Conservation (phyloP, 2,888 invertebrate species). For the Cephus rjabovi region DNA sequence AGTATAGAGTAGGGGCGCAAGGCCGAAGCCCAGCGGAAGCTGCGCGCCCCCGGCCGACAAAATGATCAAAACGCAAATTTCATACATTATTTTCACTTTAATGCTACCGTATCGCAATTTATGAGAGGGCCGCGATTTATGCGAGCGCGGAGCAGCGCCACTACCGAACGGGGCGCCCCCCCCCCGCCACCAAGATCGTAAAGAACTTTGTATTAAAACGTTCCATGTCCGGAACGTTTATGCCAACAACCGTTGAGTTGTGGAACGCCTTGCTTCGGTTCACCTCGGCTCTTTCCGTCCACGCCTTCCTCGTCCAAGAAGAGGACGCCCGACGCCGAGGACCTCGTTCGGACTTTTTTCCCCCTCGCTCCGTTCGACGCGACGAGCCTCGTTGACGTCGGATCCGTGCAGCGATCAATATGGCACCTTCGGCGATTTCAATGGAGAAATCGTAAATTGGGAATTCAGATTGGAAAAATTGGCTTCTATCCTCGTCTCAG, state of each 20-base stretch:
- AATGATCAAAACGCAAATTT: constrained; percentile 65
- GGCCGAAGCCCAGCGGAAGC: constrained; percentile 47
- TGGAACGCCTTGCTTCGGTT: constrained; percentile 38
- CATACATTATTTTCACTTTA: constrained; percentile 66
- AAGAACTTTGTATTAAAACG: constrained; percentile 58
- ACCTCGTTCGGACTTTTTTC: neutral
- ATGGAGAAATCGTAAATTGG: neutral
- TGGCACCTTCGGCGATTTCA: neutral
- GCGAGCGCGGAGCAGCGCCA: constrained; percentile 31
- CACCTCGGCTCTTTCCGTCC: neutral
- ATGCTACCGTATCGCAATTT: constrained; percentile 65
- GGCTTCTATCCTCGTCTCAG: neutral
- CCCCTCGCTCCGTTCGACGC: neutral
- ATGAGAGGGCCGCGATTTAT: constrained; percentile 62
- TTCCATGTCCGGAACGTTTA: constrained; percentile 48
- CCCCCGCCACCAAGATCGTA: constrained; percentile 37
- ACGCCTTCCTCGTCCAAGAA: neutral
- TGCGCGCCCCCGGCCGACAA: constrained; percentile 62
- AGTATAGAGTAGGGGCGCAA: neutral
- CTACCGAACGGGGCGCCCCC: neutral
- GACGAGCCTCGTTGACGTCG: neutral
- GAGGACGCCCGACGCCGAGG: neutral
- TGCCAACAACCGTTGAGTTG: constrained; percentile 56
- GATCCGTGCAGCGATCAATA: neutral
- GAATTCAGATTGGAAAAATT: neutral